Percentiles rank a stretch among this genome's conserved stretches.
Conservation (phyloP, 2,888 invertebrate species). For the Lochmaea crataegi region DNA sequence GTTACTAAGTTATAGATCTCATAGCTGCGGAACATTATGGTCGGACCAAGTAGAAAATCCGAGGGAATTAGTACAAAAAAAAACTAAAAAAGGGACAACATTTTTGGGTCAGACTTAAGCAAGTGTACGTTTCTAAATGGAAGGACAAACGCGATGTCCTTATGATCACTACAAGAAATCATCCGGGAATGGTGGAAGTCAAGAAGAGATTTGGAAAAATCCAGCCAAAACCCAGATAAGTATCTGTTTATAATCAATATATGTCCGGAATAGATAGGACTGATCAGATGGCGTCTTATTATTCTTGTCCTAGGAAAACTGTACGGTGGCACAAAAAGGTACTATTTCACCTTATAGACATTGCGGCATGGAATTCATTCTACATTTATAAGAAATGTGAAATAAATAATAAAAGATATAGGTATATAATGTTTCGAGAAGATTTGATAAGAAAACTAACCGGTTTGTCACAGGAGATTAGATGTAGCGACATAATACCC, state of each 20-base stretch:
- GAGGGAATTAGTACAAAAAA: conserved; percentile 19
- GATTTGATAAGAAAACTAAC: conserved; percentile 14
- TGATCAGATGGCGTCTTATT: conserved; percentile 13
- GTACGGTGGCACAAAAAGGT: conserved; percentile 22
- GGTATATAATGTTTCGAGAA: conserved; percentile 10
- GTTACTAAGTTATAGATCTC: conserved; percentile 6
- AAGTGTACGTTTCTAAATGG: conserved; percentile 14
- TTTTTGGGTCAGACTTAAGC: conserved; percentile 18
- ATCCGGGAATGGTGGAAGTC: conserved; percentile 13
- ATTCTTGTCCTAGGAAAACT: conserved; percentile 10
- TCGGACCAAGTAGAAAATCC: conserved; percentile 47
- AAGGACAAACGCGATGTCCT: conserved; percentile 15
- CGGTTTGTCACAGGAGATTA: background rate
- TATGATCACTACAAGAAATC: conserved; percentile 22
- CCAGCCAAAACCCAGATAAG: background rate
- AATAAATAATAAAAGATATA: conserved; percentile 12
- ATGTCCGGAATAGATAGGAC: conserved; percentile 11
- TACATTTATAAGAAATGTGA: conserved; percentile 9
- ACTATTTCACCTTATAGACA: conserved; percentile 14
- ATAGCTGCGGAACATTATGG: conserved; percentile 50
- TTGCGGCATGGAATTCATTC: conserved; percentile 14
- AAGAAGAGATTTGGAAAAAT: conserved; percentile 15
- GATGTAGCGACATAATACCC: no score
- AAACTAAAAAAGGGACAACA: conserved; percentile 21
- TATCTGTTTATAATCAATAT: conserved; percentile 6